Percentiles rank a stretch among this genome's conserved stretches.
These are phyloP conservation scores for Alectoris magna DNA, from an alignment of 2,797 vertebrate genomes.

Conservation along the genomic window DNA sequence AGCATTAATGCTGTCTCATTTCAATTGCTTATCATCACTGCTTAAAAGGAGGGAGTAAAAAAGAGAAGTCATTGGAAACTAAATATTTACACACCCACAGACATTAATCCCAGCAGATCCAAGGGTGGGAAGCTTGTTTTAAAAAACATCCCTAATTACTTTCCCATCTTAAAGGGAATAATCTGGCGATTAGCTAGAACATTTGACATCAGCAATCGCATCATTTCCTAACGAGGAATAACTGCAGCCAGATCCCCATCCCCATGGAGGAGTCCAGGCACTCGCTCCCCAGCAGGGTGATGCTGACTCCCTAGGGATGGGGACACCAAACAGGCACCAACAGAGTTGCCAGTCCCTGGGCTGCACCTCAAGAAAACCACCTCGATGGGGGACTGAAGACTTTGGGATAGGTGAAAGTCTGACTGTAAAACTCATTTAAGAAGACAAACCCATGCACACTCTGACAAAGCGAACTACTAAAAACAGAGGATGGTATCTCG, in stretches of 20 bases:
- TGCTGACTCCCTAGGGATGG: not conserved
- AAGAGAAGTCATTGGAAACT: slow-evolving; percentile 25
- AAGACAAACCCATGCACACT: not conserved
- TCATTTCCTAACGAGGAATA: not conserved
- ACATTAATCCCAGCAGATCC: slow-evolving; percentile 39
- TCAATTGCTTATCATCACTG: not conserved
- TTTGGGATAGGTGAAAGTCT: not conserved
- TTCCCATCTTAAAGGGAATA: slow-evolving; percentile 58
- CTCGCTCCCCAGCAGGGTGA: not conserved
- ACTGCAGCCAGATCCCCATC: not conserved
- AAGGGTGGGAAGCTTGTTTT: slow-evolving; percentile 42
- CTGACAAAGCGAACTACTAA: slow-evolving; percentile 42
- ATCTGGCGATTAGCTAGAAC: not conserved
- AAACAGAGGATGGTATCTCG: slow-evolving; percentile 55
- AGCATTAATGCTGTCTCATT: slow-evolving; percentile 7
- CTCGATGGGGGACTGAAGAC: not conserved
- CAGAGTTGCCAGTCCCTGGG: rapidly evolving
- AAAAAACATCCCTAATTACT: slow-evolving; percentile 48
- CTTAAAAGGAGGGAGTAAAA: not conserved
- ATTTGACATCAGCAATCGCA: not conserved
- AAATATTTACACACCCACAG: slow-evolving; percentile 64
- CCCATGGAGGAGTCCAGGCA: not conserved
- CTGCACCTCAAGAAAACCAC: not conserved
- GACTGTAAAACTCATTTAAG: slow-evolving; percentile 24
- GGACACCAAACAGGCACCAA: not conserved